Conservation (phyloP, 2,797 vertebrate species). For the Synanceia verrucosa region DNA sequence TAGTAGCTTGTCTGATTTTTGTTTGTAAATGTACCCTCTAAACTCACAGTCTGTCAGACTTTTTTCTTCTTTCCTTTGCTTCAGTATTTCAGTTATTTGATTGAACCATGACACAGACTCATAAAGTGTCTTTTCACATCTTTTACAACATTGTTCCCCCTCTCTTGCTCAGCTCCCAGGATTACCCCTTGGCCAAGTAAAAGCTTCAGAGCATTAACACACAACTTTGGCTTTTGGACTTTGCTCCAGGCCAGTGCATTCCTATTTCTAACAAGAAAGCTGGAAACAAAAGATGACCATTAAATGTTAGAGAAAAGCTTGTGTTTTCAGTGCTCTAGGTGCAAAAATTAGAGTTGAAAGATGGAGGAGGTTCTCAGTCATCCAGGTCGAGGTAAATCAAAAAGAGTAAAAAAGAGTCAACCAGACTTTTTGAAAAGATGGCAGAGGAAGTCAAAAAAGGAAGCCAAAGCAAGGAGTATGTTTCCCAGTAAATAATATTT, state of each 20-base stretch:
- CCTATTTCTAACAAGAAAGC: slow-evolving; percentile 10
- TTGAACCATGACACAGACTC: slow-evolving; percentile 18
- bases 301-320: slow-evolving; percentile 29
- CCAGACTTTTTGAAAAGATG: too few species aligned
- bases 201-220: slow-evolving; percentile 47
- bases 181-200: slow-evolving; percentile 32
- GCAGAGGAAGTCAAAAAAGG: slow-evolving; percentile 44
- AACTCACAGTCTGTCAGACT: background rate
- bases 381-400: too few species aligned
- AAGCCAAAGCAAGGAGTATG: slow-evolving; percentile 12
- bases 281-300: slow-evolving; percentile 30
- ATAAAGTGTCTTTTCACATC: slow-evolving; percentile 31
- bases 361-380: too few species aligned
- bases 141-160: slow-evolving; percentile 35
- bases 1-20: background rate
- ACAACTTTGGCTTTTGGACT: too few species aligned
- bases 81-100: slow-evolving; percentile 22
- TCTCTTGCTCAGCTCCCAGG: slow-evolving; percentile 13
- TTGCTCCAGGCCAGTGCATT: slow-evolving; percentile 13
- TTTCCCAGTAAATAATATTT: slow-evolving; percentile 52
- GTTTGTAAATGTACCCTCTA: background rate
- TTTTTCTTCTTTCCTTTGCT: background rate
- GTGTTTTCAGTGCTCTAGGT: slow-evolving; percentile 20
- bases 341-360: slow-evolving; percentile 34
- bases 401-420: too few species aligned